Evolutionary conservation across 2,888 invertebrate species (phyloP), one percentile per base, ranked within the genome.

Genomic region (Lacanobia wlatinum): DNA sequence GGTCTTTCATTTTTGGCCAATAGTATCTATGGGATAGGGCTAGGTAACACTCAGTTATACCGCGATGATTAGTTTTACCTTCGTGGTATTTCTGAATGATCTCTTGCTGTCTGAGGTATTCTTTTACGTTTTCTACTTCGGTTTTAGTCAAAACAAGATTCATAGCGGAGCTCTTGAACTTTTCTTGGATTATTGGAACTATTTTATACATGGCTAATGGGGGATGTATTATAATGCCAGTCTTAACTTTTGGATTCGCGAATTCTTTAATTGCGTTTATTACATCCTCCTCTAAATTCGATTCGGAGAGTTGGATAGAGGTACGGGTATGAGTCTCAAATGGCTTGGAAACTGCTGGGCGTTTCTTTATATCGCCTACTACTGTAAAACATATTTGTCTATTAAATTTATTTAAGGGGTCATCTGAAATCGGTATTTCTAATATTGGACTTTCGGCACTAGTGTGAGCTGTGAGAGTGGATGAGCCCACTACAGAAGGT

Each of bases 131-230:
- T 52, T 60, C 67, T 10, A 61, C 7, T 61, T 68, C 53, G 1
- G 8, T 21, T 60, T 68, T 63, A 1, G 21, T 12, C 6, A 38
- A 16, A 1, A 52, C 50, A 2, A 63, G 16, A 5, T 84, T 78
- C 68, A 80, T 77, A 0, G 77, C 28, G 0, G 80, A 77, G 18
- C 59, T 82, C 38, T 52, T 76, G 28, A 81, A 84, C 2, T 62
- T 23, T 9, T 67, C n/a, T 56, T 82, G 82, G 1, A 78, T 70
- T 2, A 76, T 75, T 0, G 78, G 80, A 1, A 78, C 68, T 2
- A 83, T 78, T 55, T 16, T 12, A 21, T 73, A 68, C 71, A 72
- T 72, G 2, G 28, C 50, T 21, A 72, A 43, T 6, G 61, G 23
- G 6, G 62, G 62, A 16, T 50, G 62, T 48, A 71, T 71, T n/a